Conservation (phyloP, 1,140 invertebrate genomes). For the Medauroidea extradentata region DNA sequence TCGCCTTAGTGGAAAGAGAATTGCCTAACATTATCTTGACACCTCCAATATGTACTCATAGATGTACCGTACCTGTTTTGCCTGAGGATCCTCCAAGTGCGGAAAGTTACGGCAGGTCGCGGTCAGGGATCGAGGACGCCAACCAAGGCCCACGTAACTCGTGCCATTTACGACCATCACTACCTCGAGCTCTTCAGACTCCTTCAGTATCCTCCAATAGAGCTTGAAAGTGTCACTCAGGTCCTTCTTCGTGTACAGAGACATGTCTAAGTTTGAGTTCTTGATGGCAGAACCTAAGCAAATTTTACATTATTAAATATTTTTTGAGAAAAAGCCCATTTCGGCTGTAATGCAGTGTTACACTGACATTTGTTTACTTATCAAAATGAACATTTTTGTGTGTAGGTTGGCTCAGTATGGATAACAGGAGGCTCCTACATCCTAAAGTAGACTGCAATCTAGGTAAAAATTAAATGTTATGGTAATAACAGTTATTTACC, state of each 20-base stretch:
- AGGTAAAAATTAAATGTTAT: too few relatives aligned
- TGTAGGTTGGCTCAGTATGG: too few relatives aligned
- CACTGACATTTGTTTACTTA: neutral
- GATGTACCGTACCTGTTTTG: too few relatives aligned
- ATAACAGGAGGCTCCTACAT: too few relatives aligned
- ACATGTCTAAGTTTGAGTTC: conserved; percentile 58
- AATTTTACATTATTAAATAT: conserved; percentile 12
- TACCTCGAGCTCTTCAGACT: conserved; percentile 77
- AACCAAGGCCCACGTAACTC: conserved; percentile 81
- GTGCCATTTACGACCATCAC: conserved; percentile 77
- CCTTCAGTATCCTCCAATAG: conserved; percentile 78
- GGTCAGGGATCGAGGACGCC: conserved; percentile 68
- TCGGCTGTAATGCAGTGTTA: neutral
- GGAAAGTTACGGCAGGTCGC: conserved; percentile 74
- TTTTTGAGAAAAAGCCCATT: conserved; percentile 1
- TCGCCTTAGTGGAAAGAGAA: too few relatives aligned
- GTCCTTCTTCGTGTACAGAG: conserved; percentile 62
- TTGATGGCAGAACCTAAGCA: conserved; percentile 60
- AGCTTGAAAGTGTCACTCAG: conserved; percentile 68
- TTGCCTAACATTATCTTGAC: too few relatives aligned
- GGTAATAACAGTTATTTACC: too few relatives aligned
- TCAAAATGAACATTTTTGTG: too few relatives aligned
- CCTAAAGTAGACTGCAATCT: neutral
- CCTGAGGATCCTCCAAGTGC: conserved; percentile 21
- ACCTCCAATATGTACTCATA: too few relatives aligned